Evolutionary conservation across 2,888 invertebrate species (phyloP), one percentile per base, ranked within the genome.

Genomic region (Pemphredon lugubris): DNA sequence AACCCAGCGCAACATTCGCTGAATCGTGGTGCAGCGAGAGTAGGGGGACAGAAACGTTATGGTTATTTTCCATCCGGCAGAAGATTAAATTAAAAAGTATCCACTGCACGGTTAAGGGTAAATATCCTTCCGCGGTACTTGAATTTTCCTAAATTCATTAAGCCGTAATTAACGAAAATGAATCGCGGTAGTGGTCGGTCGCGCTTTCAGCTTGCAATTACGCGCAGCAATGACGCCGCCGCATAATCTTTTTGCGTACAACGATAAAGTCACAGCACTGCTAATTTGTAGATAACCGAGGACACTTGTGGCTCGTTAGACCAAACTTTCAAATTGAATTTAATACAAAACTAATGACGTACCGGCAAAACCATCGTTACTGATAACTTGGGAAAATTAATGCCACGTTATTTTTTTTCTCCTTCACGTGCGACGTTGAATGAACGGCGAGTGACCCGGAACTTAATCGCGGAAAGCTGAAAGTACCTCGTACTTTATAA

Each of bases 31-130:
- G 34, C 30, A 50, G 23, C 5, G 37, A 18, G 16, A 18, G 23
- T 11, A 5, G 30, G 32, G 20, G 13, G 34, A n/a, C 7, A 18
- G 50, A 18, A 50, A 57, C 4, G 37, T 11, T 7, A 32, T 21
- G 26, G 34, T 34, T 18, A 37, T 26, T 42, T 57, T 20, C 53
- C 40, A 20, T 37, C 2, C 40, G 39, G 11, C 9, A 11, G 23
- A 7, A 37, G 68, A 60, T 67, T 60, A 60, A 68, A 68, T 70
- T 70, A 68, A 70, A 68, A 70, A 67, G 37, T 54, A 34, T 58
- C 32, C 26, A 37, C 26, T 32, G 14, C 14, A 30, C 21, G 30
- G 32, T 51, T 57, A 20, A 18, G n/a, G 16, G 23, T 18, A 20
- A 30, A 40, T 34, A 40, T 34, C 30, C 34, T 39, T n/a, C n/a